These are phyloP conservation scores for Lochmaea capreae DNA, from an alignment of 2,888 invertebrate species.

Conservation along the genomic window DNA sequence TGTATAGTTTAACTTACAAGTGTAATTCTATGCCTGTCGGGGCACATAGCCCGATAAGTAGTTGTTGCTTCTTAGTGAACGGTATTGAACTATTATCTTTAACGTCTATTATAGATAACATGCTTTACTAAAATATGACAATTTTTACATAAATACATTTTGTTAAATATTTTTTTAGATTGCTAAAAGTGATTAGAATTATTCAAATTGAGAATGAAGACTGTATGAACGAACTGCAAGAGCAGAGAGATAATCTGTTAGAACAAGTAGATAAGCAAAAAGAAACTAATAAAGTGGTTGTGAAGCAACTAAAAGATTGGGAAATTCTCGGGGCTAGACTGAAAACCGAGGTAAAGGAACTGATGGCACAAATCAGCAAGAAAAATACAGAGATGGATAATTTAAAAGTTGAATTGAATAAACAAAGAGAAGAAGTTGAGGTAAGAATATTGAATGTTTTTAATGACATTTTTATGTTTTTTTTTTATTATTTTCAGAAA, in stretches of 20 bases:
- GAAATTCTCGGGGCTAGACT: constrained; percentile 69
- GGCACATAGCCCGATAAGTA: too few species aligned
- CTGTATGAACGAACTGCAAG: constrained; percentile 74
- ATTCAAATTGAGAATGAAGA: constrained; percentile 79
- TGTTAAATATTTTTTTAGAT: neutral
- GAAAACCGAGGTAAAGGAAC: constrained; percentile 69
- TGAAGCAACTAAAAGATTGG: constrained; percentile 68
- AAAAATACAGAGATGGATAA: constrained; percentile 69
- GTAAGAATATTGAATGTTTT: constrained; percentile 55
- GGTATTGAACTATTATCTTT: too few species aligned
- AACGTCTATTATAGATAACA: too few species aligned
- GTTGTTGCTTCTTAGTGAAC: too few species aligned
- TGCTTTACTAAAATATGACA: too few species aligned
- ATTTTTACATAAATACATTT: too few species aligned
- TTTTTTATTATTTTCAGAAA: constrained; percentile 61
- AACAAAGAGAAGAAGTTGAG: constrained; percentile 70
- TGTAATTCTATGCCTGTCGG: too few species aligned
- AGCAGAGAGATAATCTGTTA: constrained; percentile 69
- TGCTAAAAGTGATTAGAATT: constrained; percentile 71
- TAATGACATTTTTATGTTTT: too few species aligned
- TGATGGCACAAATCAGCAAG: constrained; percentile 67
- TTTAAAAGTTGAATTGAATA: constrained; percentile 68
- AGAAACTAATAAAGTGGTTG: constrained; percentile 60
- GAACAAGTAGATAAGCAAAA: constrained; percentile 63
- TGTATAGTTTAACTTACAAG: too few species aligned